A percentile compares a stretch with the other conserved stretches of the same genome.
phyloP scores from a whole-genome alignment of 2,888 invertebrate species.

The Ormia ochracea region DNA sequence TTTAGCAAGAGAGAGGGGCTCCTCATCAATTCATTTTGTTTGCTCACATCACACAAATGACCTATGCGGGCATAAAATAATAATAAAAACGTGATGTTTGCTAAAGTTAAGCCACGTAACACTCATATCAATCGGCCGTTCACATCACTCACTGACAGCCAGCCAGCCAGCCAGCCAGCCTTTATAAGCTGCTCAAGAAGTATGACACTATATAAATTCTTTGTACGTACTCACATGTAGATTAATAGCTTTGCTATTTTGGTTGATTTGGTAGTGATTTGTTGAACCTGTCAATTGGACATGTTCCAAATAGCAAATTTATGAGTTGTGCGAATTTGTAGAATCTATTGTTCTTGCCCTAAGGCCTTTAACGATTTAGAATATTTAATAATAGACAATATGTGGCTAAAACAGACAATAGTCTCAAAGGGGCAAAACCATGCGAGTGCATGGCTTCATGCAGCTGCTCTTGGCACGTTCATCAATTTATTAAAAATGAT shows the following conservation, averaged over 20 bases:
- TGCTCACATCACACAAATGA: slow-evolving; percentile 34
- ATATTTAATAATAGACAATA: background rate
- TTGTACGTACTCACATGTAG: slow-evolving; percentile 1
- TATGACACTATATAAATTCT: background rate
- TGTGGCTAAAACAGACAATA: background rate
- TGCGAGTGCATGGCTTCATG: too few relatives aligned
- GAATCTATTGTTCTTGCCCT: slow-evolving; percentile 4
- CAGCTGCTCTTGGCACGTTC: too few relatives aligned
- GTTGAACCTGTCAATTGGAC: slow-evolving; percentile 42
- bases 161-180: background rate
- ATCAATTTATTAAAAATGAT: too few relatives aligned
- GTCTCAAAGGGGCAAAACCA: background rate
- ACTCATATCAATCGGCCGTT: slow-evolving; percentile 36
- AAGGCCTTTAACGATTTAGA: background rate
- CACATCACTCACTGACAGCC: slow-evolving; percentile 9
- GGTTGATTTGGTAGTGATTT: slow-evolving; percentile 28
- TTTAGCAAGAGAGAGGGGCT: background rate
- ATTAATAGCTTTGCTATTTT: slow-evolving; percentile 6
- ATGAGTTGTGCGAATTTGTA: background rate
- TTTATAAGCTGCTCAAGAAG: slow-evolving; percentile 1
- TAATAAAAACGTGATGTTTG: slow-evolving; percentile 48
- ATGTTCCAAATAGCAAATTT: slow-evolving; percentile 36
- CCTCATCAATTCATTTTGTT: slow-evolving; percentile 22
- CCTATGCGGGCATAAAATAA: slow-evolving; percentile 16
- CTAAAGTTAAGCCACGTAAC: background rate